These are phyloP conservation scores for Megathymus violae DNA, from an alignment of 1,140 invertebrate species.

Conservation along the genomic window DNA sequence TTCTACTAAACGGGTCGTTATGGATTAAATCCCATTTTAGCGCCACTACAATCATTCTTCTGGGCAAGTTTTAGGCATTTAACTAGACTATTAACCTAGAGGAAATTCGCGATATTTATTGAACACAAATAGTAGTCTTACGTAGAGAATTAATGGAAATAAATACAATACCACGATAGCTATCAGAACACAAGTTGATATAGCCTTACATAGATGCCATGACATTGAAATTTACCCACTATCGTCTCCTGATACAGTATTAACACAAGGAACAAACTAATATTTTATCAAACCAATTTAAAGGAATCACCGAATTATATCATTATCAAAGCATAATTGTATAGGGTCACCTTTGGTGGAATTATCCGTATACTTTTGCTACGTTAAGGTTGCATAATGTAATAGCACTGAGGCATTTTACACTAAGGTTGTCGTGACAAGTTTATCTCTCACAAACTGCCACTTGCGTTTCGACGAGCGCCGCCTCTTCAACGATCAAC, in stretches of 20 bases:
- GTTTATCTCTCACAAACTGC: too few species aligned
- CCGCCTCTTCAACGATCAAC: conserved; percentile 29
- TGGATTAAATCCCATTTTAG: conserved; percentile 65
- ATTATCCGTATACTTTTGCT: conserved; percentile 74
- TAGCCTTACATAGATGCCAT: conserved; percentile 29
- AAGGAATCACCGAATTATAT: conserved; percentile 28
- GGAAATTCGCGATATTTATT: conserved; percentile 19
- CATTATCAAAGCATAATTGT: conserved; percentile 41
- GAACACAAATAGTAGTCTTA: conserved; percentile 24
- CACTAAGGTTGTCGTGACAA: too few species aligned
- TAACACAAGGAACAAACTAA: conserved; percentile 43
- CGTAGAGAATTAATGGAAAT: not conserved
- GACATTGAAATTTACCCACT: conserved; percentile 37
- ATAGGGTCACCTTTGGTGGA: conserved; percentile 61
- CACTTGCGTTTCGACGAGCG: too few species aligned
- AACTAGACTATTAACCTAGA: conserved; percentile 45
- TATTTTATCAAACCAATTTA: conserved; percentile 30
- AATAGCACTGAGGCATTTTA: conserved; percentile 50
- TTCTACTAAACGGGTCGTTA: conserved; percentile 36
- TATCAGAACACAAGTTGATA: conserved; percentile 11
- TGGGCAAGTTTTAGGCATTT: conserved; percentile 76
- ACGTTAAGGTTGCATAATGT: conserved; percentile 66
- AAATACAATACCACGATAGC: conserved; percentile 8
- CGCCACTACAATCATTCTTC: conserved; percentile 58
- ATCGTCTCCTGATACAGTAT: conserved; percentile 36